Evolutionary conservation across 1,140 invertebrate species (phyloP).

Genomic region (Reticulitermes speratus): DNA sequence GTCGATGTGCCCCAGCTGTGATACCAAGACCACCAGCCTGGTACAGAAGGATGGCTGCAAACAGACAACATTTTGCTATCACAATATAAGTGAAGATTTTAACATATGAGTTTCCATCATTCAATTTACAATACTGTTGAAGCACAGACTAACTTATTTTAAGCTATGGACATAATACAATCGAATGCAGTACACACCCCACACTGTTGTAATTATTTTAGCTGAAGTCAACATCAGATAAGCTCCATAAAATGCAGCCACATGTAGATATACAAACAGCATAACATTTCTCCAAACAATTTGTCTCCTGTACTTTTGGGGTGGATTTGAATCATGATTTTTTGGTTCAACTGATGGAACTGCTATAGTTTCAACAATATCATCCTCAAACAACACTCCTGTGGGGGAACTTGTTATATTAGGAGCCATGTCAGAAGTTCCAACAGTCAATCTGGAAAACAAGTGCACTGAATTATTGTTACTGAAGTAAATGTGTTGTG

Average conservation of each 20-base stretch:
- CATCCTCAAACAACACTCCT: constrained; percentile 64
- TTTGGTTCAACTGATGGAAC: constrained; percentile 28
- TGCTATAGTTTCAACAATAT: constrained; percentile 44
- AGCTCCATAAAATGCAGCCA: constrained; percentile 79
- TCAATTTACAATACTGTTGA: not conserved
- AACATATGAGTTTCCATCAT: not conserved
- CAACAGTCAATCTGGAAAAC: constrained; percentile 28
- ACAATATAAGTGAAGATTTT: not conserved
- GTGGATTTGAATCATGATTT: constrained; percentile 39
- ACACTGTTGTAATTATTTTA: constrained; percentile 70
- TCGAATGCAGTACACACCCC: constrained; percentile 61
- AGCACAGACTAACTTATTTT: not conserved
- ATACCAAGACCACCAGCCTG: constrained; percentile 74
- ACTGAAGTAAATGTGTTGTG: no score
- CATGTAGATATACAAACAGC: constrained; percentile 81
- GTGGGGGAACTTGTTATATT: constrained; percentile 59
- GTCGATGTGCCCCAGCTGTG: constrained; percentile 90
- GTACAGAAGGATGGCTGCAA: constrained; percentile 69
- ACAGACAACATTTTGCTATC: constrained; percentile 29
- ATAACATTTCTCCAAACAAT: constrained; percentile 94
- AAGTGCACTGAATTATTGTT: no score
- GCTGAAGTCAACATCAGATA: constrained; percentile 78
- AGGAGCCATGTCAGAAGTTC: constrained; percentile 53
- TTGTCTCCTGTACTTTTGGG: constrained; percentile 50
- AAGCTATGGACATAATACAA: not conserved